These are phyloP conservation scores for Molossus molossus DNA, from an alignment of 2,797 vertebrate species.

Conservation along the genomic window DNA sequence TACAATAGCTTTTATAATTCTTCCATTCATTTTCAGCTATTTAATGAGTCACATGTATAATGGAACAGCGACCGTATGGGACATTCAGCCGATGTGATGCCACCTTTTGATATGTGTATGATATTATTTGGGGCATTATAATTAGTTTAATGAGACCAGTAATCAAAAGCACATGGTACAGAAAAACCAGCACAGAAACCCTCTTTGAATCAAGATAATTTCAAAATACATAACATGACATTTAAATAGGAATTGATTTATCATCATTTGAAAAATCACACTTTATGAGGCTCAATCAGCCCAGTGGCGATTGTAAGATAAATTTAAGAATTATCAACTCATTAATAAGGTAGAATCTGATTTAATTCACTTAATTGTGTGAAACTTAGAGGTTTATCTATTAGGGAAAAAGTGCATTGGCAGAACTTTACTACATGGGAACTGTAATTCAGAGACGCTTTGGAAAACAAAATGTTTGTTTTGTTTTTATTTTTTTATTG, in stretches of 20 bases:
- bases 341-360: background rate
- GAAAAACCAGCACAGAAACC: background rate
- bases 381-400: background rate
- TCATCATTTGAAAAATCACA: background rate
- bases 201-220: background rate
- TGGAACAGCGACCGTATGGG: background rate
- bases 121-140: slow-evolving; percentile 7
- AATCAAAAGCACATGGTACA: background rate
- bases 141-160: slow-evolving; percentile 35
- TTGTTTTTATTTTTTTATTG: background rate
- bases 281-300: background rate
- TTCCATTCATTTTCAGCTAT: background rate
- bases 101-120: accelerated
- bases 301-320: background rate
- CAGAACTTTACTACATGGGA: background rate
- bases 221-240: slow-evolving; percentile 54
- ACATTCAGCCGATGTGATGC: background rate
- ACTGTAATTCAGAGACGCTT: background rate
- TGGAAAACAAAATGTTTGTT: background rate
- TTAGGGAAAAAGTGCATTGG: background rate
- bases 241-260: slow-evolving; percentile 79
- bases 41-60: background rate
- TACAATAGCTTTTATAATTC: slow-evolving; percentile 32
- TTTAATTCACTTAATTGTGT: background rate
- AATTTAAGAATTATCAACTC: background rate